Conservation (phyloP, 2,797 vertebrate genomes). For the Potorous gilbertii region DNA sequence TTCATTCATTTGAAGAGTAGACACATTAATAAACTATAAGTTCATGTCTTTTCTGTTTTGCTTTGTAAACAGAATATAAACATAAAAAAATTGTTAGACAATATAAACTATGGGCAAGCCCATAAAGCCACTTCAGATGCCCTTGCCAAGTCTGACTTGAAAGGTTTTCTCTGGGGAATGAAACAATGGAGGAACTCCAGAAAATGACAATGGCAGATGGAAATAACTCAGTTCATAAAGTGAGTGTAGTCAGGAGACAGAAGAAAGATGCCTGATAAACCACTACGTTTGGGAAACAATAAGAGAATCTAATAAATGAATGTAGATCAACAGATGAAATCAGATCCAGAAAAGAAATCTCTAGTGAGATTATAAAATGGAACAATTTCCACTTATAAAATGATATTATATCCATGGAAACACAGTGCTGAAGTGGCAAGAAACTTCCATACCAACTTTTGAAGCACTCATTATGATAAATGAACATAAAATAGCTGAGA, state of each 20-base stretch:
- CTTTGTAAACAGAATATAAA: not conserved
- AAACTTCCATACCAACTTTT: not conserved
- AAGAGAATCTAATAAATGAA: not conserved
- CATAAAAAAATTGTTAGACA: not conserved
- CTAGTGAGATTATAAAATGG: constrained; percentile 28
- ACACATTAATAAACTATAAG: not conserved
- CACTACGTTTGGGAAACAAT: constrained; percentile 5
- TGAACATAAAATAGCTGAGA: constrained; percentile 22
- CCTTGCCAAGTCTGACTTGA: not conserved
- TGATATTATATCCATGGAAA: constrained; percentile 15
- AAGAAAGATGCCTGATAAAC: not conserved
- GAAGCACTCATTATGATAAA: constrained; percentile 19
- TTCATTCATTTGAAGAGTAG: not conserved
- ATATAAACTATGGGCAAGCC: not conserved
- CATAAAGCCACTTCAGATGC: not conserved
- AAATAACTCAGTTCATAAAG: constrained; percentile 11
- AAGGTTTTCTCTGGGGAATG: constrained; percentile 2
- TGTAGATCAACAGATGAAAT: constrained; percentile 26
- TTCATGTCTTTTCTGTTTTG: not conserved
- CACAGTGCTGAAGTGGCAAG: not conserved
- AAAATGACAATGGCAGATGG: not conserved
- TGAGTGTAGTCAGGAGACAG: constrained; percentile 21
- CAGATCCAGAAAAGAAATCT: not conserved
- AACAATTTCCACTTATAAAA: constrained; percentile 18
- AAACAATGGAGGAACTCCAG: not conserved